Evolutionary conservation across 2,888 invertebrate species (phyloP), one percentile per base, ranked within the genome.

Genomic region (Amblyjoppa proteus): DNA sequence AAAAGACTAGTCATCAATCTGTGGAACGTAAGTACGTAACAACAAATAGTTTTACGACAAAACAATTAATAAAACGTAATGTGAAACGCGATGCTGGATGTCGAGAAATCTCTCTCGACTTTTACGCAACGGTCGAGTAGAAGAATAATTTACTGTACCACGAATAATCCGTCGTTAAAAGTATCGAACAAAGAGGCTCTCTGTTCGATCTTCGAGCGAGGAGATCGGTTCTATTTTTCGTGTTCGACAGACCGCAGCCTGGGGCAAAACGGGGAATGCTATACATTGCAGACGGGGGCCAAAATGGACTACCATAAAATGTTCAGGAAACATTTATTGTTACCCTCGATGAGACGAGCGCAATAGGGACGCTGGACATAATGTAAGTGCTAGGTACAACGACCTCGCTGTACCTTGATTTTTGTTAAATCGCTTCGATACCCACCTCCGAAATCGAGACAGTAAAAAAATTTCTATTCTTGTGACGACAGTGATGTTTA

Each of bases 91-190:
- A 58, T 4, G 45, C 28, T 53, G 16, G 31, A 61, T 75, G 73
- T 56, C 70, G 70, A 53, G 51, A 25, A 66, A 64, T 77, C 66
- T 74, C 38, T 61, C 66, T 49, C 34, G 13, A 41, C 28, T 45
- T 53, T 20, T 25, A 34, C 16, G 25, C 45, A 64, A 34, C 38
- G 56, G 16, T 58, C 34, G 20, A 31, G 61, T 28, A 25, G 49
- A 51, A 7, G 41, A 75, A 70, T 73, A 71, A 78, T 70, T 83
- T 58, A 74, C n/a, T 51, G 78, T 61, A 70, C 78, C 56, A 53
- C 58, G 74, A 85, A 83, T 56, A 78, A 85, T 66, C 53, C 58
- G 68, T 81, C 84, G 83, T 49, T 81, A 81, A 81, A 83, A 83
- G 51, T 38, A 53, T 71, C 53, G 73, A 78, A 85, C 87, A 87